Base-by-base conservation (phyloP, 2,888 invertebrate species). In the Leptogaster cylindrica region DNA sequence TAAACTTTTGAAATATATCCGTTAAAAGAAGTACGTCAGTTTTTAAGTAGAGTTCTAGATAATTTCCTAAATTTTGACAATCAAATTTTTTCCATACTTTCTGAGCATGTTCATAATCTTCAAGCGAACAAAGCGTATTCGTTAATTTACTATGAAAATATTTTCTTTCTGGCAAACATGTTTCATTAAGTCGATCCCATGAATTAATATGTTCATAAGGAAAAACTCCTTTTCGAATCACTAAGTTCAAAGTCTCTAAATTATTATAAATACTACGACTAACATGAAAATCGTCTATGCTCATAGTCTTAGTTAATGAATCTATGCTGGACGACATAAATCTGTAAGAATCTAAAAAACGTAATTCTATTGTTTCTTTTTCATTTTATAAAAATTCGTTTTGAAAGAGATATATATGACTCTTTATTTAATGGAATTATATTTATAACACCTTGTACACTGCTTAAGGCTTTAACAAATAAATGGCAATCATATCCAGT, bases 11-110 rank as follows among this genome's bases (percentile, higher is more conserved):
- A 46, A 46, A 66, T 8, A 66, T 71, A 65, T 79, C 78, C 2
- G 74, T 73, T 27, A 79, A 65, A n/a, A n/a, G n/a, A n/a, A 79
- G 66, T 1, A 79, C 74, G 70, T 80, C 78, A 0, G 76, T 75
- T 71, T 76, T 76, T 20, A 50, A 20, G 28, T 50, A 79, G 44
- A 78, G 12, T 18, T 77, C 74, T 1, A 73, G 71, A 68, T 80
- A 81, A 48, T 77, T 76, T 0, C 73, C 72, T 14, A 79, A 64
- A 18, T 67, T 76, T 41, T 71, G 52, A 36, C 74, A 73, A 1
- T 74, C 44, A 48, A 80, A 78, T 18, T 39, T 67, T 0, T 71
- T n/a, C 77, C 78, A 79, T 0, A 79, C 75, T 3, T 70, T 70
- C 20, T 67, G 18, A 4, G 79, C 78, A 72, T 76, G 76, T 2